Evolutionary conservation across 2,113 vertebrate species (phyloP).

Genomic region (Ophiodon elongatus): DNA sequence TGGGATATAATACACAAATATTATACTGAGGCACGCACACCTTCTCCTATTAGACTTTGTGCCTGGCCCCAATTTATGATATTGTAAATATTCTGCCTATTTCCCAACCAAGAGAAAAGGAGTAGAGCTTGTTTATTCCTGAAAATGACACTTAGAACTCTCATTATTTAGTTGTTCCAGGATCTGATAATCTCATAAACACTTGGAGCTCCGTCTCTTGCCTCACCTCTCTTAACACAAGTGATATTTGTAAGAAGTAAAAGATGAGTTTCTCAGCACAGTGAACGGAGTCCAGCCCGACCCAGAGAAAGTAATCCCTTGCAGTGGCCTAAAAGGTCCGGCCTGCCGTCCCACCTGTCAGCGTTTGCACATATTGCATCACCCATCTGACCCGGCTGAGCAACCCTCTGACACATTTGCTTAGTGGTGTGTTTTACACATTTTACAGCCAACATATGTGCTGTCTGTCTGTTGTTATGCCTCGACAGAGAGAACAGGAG

Average conservation of each 20-base stretch:
- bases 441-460: slow-evolving; percentile 76
- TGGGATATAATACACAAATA: slow-evolving; percentile 12
- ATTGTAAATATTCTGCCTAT: not conserved
- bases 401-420: slow-evolving; percentile 71
- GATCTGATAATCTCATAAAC: not conserved
- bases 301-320: slow-evolving; percentile 31
- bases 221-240: not conserved
- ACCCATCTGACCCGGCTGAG: slow-evolving; percentile 61
- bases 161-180: not conserved
- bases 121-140: slow-evolving; percentile 2
- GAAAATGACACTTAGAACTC: not conserved
- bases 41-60: not conserved
- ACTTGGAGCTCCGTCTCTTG: not conserved
- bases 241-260: not conserved
- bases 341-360: slow-evolving; percentile 73
- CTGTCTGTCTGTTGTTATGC: slow-evolving; percentile 62
- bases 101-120: not conserved
- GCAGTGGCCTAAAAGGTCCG: slow-evolving; percentile 17
- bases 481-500: slow-evolving; percentile 72
- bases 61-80: not conserved
- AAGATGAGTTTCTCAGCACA: slow-evolving; percentile 13
- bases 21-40: not conserved
- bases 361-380: slow-evolving; percentile 66
- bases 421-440: slow-evolving; percentile 63
- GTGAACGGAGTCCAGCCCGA: not conserved